Base-by-base conservation (phyloP, 2,797 vertebrate species). In the Menidia menidia region DNA sequence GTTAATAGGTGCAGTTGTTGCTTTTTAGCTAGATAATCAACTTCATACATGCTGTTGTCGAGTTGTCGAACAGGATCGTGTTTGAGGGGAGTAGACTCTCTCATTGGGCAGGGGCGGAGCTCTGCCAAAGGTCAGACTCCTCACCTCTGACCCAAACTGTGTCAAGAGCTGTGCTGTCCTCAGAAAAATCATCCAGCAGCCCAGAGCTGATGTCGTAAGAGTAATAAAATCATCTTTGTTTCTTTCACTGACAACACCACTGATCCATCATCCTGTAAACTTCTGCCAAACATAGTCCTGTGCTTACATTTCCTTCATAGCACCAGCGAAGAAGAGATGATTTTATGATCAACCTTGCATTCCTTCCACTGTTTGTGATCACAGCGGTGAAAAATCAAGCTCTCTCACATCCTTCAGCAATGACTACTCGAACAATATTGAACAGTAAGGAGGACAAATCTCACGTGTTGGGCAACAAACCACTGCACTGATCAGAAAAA, bases 61-160 rank as follows among this genome's bases (percentile, higher is more conserved):
- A 68, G 41, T 33, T 45, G 50, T 16, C 53, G 48, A 63, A 33
- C 12, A 11, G 30, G 35, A 64, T 64, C 54, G 13, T 44, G 55
- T 71, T 77, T 64, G 53, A 57, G 60, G 54, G 12, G 33, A 14
- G 18, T 55, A 67, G 68, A 41, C n/a, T 7, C 33, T 39, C 51
- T 70, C 58, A 57, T 72, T 79, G 39, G 57, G 68, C 25, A 52
- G n/a, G 18, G 43, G 39, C 58, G 74, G 69, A 64, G 45, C 25
- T 8, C 50, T 14, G 60, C 54, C 42, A n/a, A 51, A 77, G 64
- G 58, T 71, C 68, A 65, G 61, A 74, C 72, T 56, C 43, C 41
- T 75, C 71, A 74, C 70, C 67, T 60, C 62, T 84, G 77, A 84
- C 82, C 83, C 75, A 31, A 33, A 80, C 42, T 76, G 58, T 76